Evolutionary conservation across 2,113 vertebrate species (phyloP).

Genomic region (Dermatemys mawii): DNA sequence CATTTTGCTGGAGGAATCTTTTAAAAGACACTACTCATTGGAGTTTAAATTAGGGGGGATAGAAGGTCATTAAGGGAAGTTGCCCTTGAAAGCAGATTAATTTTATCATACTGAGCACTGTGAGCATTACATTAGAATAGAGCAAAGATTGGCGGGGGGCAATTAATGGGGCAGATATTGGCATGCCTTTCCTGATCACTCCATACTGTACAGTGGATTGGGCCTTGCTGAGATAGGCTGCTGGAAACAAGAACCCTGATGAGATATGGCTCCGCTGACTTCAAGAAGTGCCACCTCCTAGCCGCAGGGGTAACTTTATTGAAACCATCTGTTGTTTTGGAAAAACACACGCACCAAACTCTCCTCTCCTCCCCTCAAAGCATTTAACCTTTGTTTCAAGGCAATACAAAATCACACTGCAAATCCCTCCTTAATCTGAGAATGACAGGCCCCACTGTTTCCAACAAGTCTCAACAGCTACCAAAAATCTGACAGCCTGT

Average conservation of each 20-base stretch:
- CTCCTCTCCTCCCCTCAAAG: neutral
- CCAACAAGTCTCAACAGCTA: neutral
- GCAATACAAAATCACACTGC: neutral
- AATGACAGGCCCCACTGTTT: conserved; percentile 25
- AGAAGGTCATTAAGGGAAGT: conserved; percentile 14
- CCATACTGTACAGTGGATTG: neutral
- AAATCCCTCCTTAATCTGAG: conserved; percentile 44
- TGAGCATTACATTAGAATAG: conserved; percentile 21
- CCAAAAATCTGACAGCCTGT: neutral
- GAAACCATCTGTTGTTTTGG: conserved; percentile 68
- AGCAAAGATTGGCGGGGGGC: conserved; percentile 42
- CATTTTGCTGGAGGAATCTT: neutral
- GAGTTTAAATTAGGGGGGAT: conserved; percentile 18
- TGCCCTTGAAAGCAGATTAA: conserved; percentile 67
- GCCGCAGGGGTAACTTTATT: conserved; percentile 60
- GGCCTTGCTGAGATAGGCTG: conserved; percentile 37
- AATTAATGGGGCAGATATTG: conserved; percentile 63
- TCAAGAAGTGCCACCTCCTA: conserved; percentile 58
- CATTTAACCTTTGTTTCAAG: conserved; percentile 54
- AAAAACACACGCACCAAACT: neutral
- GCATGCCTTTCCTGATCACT: conserved; percentile 49
- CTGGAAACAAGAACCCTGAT: conserved; percentile 63
- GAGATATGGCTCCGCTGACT: conserved; percentile 31
- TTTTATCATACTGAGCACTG: conserved; percentile 41
- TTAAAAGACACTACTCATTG: neutral